Evolutionary conservation across 2,113 vertebrate genomes (phyloP).

Genomic region (Podilymbus podiceps): DNA sequence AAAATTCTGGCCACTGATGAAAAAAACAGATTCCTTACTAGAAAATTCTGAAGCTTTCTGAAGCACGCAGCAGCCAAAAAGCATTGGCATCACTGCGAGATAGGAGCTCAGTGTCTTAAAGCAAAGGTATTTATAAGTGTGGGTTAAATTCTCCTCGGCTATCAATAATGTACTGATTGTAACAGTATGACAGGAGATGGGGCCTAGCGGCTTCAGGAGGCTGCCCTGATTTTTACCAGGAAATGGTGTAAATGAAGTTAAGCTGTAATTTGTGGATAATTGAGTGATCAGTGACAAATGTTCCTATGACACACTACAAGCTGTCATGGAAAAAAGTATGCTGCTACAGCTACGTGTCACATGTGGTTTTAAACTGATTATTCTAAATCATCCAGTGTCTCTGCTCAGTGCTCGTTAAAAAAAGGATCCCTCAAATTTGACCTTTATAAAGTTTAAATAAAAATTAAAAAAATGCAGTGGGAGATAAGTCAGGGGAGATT

Average conservation of each 20-base stretch:
- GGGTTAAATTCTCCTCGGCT: neutral
- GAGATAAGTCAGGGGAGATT: neutral
- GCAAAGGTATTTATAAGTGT: neutral
- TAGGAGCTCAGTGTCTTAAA: neutral
- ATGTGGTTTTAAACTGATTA: conserved; percentile 51
- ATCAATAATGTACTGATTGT: neutral
- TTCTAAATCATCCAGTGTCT: conserved; percentile 1
- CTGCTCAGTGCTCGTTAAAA: neutral
- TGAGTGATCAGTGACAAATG: conserved; percentile 56
- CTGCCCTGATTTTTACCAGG: neutral
- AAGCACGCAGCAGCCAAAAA: neutral
- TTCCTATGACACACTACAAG: conserved; percentile 33
- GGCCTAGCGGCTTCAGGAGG: neutral
- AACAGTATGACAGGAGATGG: neutral
- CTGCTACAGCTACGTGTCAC: conserved; percentile 4
- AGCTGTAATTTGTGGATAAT: conserved; percentile 44
- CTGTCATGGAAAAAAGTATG: conserved; percentile 24
- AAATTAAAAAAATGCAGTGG: neutral
- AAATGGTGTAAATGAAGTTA: conserved; percentile 34
- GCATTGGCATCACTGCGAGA: neutral
- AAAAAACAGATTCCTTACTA: neutral
- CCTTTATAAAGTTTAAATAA: neutral
- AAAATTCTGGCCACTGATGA: neutral
- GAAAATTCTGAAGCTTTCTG: neutral
- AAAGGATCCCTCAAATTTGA: neutral